Percentiles rank a stretch among this genome's conserved stretches.
These are phyloP conservation scores for Ctenoplectra terminalis DNA, from an alignment of 1,140 invertebrate species.

Conservation along the genomic window DNA sequence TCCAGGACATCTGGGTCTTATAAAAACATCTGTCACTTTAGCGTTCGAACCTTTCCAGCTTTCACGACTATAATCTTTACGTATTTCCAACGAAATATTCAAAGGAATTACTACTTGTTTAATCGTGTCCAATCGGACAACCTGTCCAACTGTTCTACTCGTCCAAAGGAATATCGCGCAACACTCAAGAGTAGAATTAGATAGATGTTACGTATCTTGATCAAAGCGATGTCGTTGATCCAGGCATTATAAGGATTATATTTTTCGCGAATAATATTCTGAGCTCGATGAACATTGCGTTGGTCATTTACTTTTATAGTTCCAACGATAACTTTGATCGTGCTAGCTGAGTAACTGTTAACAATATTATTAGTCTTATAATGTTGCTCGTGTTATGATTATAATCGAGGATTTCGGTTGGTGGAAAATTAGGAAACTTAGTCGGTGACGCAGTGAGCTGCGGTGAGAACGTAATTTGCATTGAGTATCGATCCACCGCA, in stretches of 20 bases:
- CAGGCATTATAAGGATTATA: slow-evolving; percentile 35
- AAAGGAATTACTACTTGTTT: too few relatives aligned
- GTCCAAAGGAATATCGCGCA: too few relatives aligned
- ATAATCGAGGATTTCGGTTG: neutral
- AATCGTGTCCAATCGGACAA: too few relatives aligned
- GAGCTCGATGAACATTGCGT: slow-evolving; percentile 27
- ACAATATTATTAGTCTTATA: neutral
- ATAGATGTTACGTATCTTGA: slow-evolving; percentile 32
- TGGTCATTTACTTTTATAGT: slow-evolving; percentile 14
- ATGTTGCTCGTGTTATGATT: neutral
- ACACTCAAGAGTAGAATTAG: slow-evolving; percentile 39
- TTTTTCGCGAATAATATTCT: slow-evolving; percentile 53
- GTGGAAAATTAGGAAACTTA: slow-evolving; percentile 14
- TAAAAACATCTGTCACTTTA: too few relatives aligned
- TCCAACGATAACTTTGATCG: slow-evolving; percentile 45
- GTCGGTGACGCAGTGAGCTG: slow-evolving; percentile 81
- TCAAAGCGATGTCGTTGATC: slow-evolving; percentile 58
- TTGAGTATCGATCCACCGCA: slow-evolving; percentile 83
- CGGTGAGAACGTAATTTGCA: slow-evolving; percentile 80
- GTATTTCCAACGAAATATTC: too few relatives aligned
- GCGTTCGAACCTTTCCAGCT: too few relatives aligned
- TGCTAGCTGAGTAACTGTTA: neutral
- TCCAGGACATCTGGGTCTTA: too few relatives aligned
- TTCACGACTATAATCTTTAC: too few relatives aligned
- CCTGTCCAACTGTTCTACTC: too few relatives aligned